Evolutionary conservation across 2,797 vertebrate genomes (phyloP).

Genomic region (Ptychadena robeensis): DNA sequence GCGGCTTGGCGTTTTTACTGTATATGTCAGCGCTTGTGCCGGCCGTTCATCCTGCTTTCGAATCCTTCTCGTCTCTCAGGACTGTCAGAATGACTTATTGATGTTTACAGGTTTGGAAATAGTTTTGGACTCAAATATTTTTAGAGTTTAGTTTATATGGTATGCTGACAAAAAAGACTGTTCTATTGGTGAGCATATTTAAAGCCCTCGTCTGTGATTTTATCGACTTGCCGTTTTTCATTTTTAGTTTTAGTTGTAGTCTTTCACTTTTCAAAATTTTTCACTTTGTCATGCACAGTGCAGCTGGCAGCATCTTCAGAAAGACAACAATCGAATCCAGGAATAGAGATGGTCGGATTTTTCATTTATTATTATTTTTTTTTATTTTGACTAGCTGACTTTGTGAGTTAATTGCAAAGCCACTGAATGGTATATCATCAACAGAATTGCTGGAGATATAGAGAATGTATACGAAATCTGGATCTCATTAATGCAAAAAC

Average conservation of each 20-base stretch:
- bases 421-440: too few relatives aligned
- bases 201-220: not conserved
- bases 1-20: not conserved
- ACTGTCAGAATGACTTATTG: not conserved
- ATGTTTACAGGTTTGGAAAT: not conserved
- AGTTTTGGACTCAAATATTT: constrained; percentile 14
- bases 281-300: not conserved
- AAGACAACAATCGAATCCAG: not conserved
- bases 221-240: not conserved
- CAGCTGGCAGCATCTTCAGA: not conserved
- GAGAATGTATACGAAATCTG: too few relatives aligned
- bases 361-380: too few relatives aligned
- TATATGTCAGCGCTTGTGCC: not conserved
- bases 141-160: not conserved
- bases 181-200: not conserved
- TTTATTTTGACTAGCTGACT: too few relatives aligned
- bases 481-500: too few relatives aligned
- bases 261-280: not conserved
- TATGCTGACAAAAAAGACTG: not conserved
- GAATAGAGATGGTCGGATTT: too few relatives aligned
- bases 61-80: constrained; percentile 5
- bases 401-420: too few relatives aligned
- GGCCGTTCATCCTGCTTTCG: not conserved
- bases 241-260: not conserved
- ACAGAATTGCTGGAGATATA: too few relatives aligned